These are phyloP conservation scores for Bacillus rossius DNA, from an alignment of 1,140 invertebrate species.

Conservation along the genomic window DNA sequence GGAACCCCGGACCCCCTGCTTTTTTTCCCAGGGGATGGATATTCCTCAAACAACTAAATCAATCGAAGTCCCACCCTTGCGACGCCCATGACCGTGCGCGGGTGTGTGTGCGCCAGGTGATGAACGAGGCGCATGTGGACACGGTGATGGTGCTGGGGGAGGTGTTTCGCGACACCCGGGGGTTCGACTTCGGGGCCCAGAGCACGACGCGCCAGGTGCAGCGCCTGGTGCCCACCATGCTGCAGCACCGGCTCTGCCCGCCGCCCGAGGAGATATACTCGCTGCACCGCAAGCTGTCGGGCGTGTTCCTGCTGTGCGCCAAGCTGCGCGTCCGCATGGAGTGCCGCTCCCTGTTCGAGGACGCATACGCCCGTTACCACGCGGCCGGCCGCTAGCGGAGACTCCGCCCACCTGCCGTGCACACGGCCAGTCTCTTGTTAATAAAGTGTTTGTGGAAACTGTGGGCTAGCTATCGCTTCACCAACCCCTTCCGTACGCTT, in stretches of 20 bases:
- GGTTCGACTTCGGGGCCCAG: constrained; percentile 88
- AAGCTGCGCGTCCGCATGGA: constrained; percentile 84
- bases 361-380: constrained; percentile 63
- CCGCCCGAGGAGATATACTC: constrained; percentile 99
- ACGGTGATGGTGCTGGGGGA: constrained; percentile 95
- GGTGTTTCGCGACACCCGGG: constrained; percentile 69
- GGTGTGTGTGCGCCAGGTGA: constrained; percentile 49
- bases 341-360: constrained; percentile 81
- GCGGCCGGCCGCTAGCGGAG: no score
- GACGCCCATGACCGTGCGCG: no score
- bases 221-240: constrained; percentile 87
- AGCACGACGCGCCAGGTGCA: constrained; percentile 72
- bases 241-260: constrained; percentile 89
- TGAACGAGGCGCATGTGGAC: constrained; percentile 93
- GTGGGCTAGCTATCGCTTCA: no score
- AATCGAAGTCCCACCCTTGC: no score
- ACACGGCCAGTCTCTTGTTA: no score
- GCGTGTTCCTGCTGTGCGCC: constrained; percentile 90
- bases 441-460: no score
- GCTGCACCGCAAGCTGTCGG: constrained; percentile 95
- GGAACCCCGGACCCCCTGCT: no score
- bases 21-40: no score
- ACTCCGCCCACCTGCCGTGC: no score
- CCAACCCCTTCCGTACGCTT: no score
- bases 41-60: no score